These are phyloP conservation scores for Petrosia ficiformis DNA, from an alignment of 37 sponge, comb jelly and placozoan species.

Conservation along the genomic window DNA sequence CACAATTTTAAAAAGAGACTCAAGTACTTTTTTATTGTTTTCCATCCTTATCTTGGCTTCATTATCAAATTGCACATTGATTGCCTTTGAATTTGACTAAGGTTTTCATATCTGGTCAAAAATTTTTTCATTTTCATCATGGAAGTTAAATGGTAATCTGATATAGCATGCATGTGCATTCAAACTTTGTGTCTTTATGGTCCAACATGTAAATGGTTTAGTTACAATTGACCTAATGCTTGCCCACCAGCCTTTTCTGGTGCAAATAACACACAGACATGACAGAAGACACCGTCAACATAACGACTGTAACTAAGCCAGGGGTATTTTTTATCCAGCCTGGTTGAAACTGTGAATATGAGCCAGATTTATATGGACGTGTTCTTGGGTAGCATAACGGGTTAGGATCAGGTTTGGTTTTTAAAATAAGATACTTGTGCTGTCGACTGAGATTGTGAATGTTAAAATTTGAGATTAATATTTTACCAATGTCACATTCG, in stretches of 20 bases:
- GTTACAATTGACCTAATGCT: constrained; percentile 34
- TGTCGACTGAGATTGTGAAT: not conserved
- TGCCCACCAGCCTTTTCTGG: constrained; percentile 44
- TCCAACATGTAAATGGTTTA: constrained; percentile 40
- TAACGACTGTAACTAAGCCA: constrained; percentile 42
- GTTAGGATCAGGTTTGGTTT: not conserved
- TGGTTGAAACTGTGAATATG: constrained; percentile 52
- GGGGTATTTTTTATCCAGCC: constrained; percentile 42
- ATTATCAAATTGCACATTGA: constrained; percentile 24
- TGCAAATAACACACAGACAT: constrained; percentile 52
- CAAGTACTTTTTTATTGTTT: constrained; percentile 41
- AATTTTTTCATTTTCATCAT: constrained; percentile 40
- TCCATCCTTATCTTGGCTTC: constrained; percentile 26
- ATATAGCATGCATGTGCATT: constrained; percentile 14
- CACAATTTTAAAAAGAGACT: constrained; percentile 57
- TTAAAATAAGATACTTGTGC: not conserved
- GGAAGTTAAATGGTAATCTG: constrained; percentile 26
- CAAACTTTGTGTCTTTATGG: not conserved
- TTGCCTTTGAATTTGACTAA: constrained; percentile 18
- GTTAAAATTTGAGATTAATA: not conserved
- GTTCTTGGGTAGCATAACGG: not conserved
- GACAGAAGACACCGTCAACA: constrained; percentile 47
- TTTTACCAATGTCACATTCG: not conserved
- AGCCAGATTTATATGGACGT: constrained; percentile 17
- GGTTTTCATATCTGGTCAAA: constrained; percentile 10